phyloP scores from a whole-genome alignment of 2,797 vertebrate species.

The Macrochelys suwanniensis region DNA sequence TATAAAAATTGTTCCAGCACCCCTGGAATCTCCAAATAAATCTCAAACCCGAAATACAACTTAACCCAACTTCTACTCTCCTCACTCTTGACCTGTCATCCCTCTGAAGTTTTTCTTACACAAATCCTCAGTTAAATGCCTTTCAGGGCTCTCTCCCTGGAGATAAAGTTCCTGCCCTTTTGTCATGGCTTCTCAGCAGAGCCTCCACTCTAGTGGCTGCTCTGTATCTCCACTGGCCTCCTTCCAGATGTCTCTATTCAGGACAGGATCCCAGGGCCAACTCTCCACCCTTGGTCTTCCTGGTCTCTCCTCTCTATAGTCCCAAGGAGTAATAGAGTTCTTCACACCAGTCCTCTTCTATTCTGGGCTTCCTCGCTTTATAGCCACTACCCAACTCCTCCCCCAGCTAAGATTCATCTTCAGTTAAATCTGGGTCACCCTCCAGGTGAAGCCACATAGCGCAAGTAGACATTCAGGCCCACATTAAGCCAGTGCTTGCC shows the following conservation, averaged over 20 bases:
- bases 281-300: too few species aligned
- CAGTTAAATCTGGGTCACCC: background rate
- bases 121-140: background rate
- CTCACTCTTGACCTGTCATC: background rate
- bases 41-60: background rate
- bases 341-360: background rate
- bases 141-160: background rate
- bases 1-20: too few species aligned
- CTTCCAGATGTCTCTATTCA: background rate
- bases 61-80: background rate
- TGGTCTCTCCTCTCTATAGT: too few species aligned
- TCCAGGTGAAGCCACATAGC: background rate
- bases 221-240: background rate
- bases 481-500: too few species aligned
- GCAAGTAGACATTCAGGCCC: background rate
- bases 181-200: background rate
- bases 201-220: background rate
- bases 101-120: background rate
- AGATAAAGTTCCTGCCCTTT: background rate
- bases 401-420: background rate
- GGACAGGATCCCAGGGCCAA: background rate
- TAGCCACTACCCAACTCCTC: background rate
- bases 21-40: background rate
- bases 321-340: background rate
- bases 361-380: background rate